These are phyloP conservation scores for Etheostoma cragini DNA, from an alignment of 2,113 vertebrate genomes.

Conservation along the genomic window DNA sequence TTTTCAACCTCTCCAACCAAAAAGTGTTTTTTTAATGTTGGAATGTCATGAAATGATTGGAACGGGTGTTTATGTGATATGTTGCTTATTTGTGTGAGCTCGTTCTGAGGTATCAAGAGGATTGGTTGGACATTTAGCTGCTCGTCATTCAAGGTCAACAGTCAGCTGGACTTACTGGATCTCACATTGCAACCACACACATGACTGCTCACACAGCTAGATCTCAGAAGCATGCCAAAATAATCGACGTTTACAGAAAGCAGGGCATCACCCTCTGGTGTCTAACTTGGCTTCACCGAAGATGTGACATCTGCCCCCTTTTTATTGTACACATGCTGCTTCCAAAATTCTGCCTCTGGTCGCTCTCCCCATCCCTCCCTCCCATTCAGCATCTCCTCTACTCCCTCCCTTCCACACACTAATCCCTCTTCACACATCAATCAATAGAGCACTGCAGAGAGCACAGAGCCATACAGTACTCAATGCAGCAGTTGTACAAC, in stretches of 20 bases:
- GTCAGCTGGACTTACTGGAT: background rate
- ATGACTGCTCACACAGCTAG: conserved; percentile 17
- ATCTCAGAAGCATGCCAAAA: conserved; percentile 30
- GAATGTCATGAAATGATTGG: conserved; percentile 29
- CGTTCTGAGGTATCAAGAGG: background rate
- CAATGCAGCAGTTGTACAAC: conserved; percentile 75
- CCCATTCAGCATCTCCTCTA: conserved; percentile 23
- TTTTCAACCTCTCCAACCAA: conserved; percentile 8
- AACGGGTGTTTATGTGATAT: conserved; percentile 37
- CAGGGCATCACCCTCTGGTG: conserved; percentile 39
- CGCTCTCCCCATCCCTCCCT: conserved; percentile 16
- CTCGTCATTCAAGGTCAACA: conserved; percentile 43
- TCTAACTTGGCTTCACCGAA: conserved; percentile 38
- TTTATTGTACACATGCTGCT: conserved; percentile 62
- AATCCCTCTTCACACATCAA: conserved; percentile 81
- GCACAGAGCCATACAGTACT: conserved; percentile 71
- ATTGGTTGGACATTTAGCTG: conserved; percentile 15
- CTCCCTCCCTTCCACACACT: conserved; percentile 60
- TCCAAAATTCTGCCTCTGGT: conserved; percentile 56
- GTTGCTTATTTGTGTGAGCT: conserved; percentile 21
- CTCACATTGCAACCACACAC: background rate
- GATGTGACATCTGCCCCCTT: conserved; percentile 64
- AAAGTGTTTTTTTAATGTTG: conserved; percentile 12
- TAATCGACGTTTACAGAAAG: conserved; percentile 38
- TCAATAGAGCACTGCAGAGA: conserved; percentile 80